Evolutionary conservation across 30 jellyfish, hydroid and myxozoan genomes (phyloP), one percentile per base, ranked within the genome.

Genomic region (Rhopilema esculentum): DNA sequence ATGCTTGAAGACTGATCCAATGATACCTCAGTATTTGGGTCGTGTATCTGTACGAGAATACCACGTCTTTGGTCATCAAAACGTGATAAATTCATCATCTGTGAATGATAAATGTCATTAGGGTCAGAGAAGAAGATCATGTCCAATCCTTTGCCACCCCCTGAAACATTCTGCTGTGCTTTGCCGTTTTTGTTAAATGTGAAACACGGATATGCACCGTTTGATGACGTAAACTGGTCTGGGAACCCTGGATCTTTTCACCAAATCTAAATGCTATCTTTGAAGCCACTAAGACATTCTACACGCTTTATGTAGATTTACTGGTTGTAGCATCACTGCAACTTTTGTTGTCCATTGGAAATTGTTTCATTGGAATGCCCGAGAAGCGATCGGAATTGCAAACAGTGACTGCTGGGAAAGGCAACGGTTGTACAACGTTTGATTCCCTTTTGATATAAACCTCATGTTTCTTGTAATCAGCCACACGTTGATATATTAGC

Each of bases 171-270:
- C 50, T 80, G 90, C 1, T 28, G 32, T 18, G 73, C 61, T 30
- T 57, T 61, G 31, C 90, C 90, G 69, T 64, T 49, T 63, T 65
- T 32, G 76, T 80, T 80, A 57, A 80, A 80, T 12, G 90, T 80
- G 63, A 80, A 80, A 67, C 90, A 80, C 0, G 90, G 90, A 21
- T 23, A 16, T 20, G n/a, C 0, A 16, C 53, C 74, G 0, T 49
- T 50, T 18, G 72, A n/a, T 0, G 82, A 80, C 0, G 52, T n/a
- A 24, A 80, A 80, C 9, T 30, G 18, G 28, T 31, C 23, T 25
- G 90, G 90, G 53, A 80, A 80, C 1, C 65, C 82, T 4, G 82
- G 63, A 16, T 72, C 23, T 7, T 18, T 22, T 15, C 90, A 1
- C 80, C 80, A 40, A 80, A 80, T 20, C 83, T 32, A 24, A 65